Evolutionary conservation across 2,888 invertebrate genomes (phyloP).

Genomic region (Ophioninae sp.): DNA sequence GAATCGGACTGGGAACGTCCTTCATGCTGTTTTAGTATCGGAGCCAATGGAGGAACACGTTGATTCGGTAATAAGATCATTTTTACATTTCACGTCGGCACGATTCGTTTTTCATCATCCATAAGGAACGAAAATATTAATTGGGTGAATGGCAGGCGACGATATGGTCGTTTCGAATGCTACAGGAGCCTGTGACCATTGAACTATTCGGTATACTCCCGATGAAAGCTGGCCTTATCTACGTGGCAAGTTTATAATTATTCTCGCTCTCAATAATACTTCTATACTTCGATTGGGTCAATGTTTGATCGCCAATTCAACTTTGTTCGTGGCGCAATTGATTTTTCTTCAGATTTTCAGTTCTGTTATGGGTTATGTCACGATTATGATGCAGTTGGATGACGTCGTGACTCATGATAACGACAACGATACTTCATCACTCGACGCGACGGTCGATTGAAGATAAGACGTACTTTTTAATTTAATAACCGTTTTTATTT

Average conservation of each 20-base stretch:
- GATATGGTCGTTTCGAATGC: constrained; percentile 51
- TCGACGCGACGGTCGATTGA: neutral
- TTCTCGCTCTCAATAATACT: neutral
- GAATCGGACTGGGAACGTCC: constrained; percentile 51
- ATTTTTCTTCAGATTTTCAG: constrained; percentile 49
- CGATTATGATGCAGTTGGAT: constrained; percentile 62
- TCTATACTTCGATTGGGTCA: neutral
- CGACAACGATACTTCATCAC: neutral
- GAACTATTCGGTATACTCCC: constrained; percentile 52
- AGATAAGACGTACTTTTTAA: neutral
- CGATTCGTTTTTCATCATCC: neutral
- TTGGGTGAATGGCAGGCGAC: constrained; percentile 31
- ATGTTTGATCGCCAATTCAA: neutral
- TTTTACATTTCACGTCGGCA: neutral
- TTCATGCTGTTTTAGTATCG: constrained; percentile 48
- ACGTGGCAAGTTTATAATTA: constrained; percentile 37
- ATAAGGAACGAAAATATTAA: neutral
- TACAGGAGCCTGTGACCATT: constrained; percentile 50
- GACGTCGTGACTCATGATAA: neutral
- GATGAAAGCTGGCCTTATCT: constrained; percentile 39
- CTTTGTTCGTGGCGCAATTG: neutral
- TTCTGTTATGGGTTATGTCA: constrained; percentile 51
- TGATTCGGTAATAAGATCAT: constrained; percentile 33
- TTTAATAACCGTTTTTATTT: neutral
- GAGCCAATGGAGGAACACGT: constrained; percentile 15